phyloP scores from a whole-genome alignment of 2,888 invertebrate species.

The Aphodius sticticus region DNA sequence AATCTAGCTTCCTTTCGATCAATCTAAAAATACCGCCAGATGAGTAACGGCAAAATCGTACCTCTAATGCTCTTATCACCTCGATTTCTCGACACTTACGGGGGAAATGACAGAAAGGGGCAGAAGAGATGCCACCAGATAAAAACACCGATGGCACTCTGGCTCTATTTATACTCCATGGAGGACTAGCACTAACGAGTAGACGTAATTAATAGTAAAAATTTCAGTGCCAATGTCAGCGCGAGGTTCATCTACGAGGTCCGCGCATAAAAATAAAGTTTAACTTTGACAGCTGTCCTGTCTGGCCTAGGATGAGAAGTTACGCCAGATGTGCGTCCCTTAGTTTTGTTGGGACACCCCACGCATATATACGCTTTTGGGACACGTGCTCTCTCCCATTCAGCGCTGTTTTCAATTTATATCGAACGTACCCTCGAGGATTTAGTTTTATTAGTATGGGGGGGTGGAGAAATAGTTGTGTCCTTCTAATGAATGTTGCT shows the following conservation, averaged over 20 bases:
- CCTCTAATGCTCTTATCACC: not conserved
- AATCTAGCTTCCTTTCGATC: not conserved
- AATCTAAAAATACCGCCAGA: not conserved
- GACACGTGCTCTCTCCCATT: not conserved
- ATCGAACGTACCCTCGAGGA: not conserved
- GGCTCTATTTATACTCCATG: not conserved
- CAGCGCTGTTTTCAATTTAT: not conserved
- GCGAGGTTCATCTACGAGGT: not conserved
- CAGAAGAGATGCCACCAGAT: not conserved
- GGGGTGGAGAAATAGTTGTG: not conserved
- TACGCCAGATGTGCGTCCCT: not conserved
- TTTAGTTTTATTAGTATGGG: not conserved
- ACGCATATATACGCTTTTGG: not conserved
- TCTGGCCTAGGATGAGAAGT: not conserved
- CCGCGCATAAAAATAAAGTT: not conserved
- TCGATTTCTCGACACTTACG: not conserved
- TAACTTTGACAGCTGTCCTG: not conserved
- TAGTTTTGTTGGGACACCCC: not conserved
- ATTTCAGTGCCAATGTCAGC: constrained; percentile 4
- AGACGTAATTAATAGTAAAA: not conserved
- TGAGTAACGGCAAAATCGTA: not conserved
- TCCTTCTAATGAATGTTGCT: not conserved
- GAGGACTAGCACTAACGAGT: not conserved
- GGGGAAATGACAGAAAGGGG: not conserved
- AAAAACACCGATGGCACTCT: not conserved